Evolutionary conservation across 2,797 vertebrate genomes (phyloP), one percentile per base, ranked within the genome.

Genomic region (Notolabrus celidotus): DNA sequence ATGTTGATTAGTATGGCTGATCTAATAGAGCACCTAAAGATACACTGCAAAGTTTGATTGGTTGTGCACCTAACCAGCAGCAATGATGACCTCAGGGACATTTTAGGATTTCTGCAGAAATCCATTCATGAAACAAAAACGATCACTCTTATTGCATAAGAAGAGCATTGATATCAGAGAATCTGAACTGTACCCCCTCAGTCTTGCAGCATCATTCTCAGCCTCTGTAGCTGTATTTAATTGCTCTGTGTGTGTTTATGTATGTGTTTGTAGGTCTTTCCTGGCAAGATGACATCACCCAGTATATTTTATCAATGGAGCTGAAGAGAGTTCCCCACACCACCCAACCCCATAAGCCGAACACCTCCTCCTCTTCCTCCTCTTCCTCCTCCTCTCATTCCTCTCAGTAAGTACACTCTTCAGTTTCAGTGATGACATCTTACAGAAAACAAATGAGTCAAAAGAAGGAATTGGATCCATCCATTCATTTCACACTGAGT

Each of bases 281-380:
- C 0, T 99, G 98, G 98, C 96, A 97, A 62, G 95, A 99, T 67
- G 95, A 96, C 82, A 93, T 98, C 87, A 99, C 98, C 1, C 98
- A 99, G 78, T 95, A 95, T 50, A 95, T 98, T 83, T 96, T 99
- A 86, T 95, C 97, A 2, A 97, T 96, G 92, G 97, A 99, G 93
- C 96, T 99, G 93, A 96, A 96, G 49, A 95, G 95, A 65, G 96
- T 99, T 65, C 97, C 97, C 10, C 96, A 95, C 49, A 92, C 94
- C 41, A 88, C 74, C 5, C 64, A 78, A 3, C 46, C 84, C 5
- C 43, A 66, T 0, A 92, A 89, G 33, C 82, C 86, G 4, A 86
- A 71, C 76, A 52, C 86, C 15, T 81, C 84, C 7, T 82, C 87
- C 4, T 55, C 84, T n/a, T 82, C 86, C 6, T 64, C 80, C n/a